Percentiles rank a stretch among this genome's conserved stretches.
phyloP scores from a whole-genome alignment of 2,113 vertebrate genomes.

The Colossoma macropomum region DNA sequence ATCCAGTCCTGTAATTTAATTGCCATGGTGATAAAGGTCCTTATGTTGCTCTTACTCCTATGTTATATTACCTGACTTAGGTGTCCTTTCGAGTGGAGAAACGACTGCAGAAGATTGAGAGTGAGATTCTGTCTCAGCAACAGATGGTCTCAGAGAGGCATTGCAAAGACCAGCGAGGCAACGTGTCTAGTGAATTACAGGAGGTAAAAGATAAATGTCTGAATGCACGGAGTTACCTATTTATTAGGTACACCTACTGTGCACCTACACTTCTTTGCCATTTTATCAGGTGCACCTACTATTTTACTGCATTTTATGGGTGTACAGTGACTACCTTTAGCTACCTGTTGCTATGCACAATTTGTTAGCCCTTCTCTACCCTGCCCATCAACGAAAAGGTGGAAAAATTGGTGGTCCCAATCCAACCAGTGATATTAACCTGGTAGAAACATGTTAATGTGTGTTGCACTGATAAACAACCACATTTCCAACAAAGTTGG shows the following conservation, averaged over 20 bases:
- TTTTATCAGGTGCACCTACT: no score
- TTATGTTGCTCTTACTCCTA: not conserved
- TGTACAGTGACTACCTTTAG: no score
- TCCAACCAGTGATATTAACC: no score
- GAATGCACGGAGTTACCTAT: not conserved
- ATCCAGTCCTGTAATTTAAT: not conserved
- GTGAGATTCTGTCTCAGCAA: slow-evolving; percentile 81
- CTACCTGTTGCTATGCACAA: no score
- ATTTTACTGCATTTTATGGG: no score
- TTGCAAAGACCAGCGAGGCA: slow-evolving; percentile 76
- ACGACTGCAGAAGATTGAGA: slow-evolving; percentile 88
- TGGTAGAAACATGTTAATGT: no score
- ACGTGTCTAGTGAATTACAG: slow-evolving; percentile 80
- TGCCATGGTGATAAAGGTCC: not conserved
- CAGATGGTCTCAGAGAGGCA: slow-evolving; percentile 73
- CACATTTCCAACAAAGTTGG: no score
- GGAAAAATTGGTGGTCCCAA: no score
- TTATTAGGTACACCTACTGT: not conserved
- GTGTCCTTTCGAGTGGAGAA: slow-evolving; percentile 86
- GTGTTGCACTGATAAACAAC: no score
- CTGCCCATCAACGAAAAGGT: no score
- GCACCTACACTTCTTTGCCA: no score
- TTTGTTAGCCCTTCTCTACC: no score
- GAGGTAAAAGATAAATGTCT: slow-evolving; percentile 75
- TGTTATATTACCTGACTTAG: slow-evolving; percentile 66